A percentile compares a stretch with the other conserved stretches of the same genome.
phyloP scores from a whole-genome alignment of 2,113 vertebrate species.

The Sprattus sprattus region DNA sequence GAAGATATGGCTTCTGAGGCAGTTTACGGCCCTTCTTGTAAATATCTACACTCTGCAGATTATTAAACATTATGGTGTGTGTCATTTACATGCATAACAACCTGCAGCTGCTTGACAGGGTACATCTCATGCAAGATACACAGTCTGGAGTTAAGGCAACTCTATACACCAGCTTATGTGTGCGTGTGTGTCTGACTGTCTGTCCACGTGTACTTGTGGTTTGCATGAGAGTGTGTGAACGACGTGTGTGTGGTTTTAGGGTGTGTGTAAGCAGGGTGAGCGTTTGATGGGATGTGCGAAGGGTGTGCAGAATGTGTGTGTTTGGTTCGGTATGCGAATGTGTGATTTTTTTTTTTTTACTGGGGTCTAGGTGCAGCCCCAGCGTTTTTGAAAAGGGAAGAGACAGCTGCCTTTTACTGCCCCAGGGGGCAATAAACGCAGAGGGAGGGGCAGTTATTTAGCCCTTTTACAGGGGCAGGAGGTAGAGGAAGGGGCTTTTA shows the following conservation, averaged over 20 bases:
- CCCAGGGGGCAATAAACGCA: slow-evolving; percentile 74
- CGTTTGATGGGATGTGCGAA: slow-evolving; percentile 60
- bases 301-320: slow-evolving; percentile 59
- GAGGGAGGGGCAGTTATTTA: slow-evolving; percentile 72
- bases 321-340: slow-evolving; percentile 58
- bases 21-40: neutral
- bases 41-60: neutral
- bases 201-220: slow-evolving; percentile 6
- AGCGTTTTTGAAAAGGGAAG: slow-evolving; percentile 57
- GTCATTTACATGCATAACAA: neutral
- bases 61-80: neutral
- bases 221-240: slow-evolving; percentile 8
- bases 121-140: neutral
- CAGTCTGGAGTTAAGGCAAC: neutral
- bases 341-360: slow-evolving; percentile 53
- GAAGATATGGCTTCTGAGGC: neutral
- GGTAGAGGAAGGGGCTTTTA: slow-evolving; percentile 67
- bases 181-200: neutral
- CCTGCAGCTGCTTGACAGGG: neutral
- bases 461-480: slow-evolving; percentile 70
- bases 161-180: neutral
- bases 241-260: slow-evolving; percentile 54
- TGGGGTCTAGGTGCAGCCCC: slow-evolving; percentile 44
- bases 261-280: slow-evolving; percentile 54
- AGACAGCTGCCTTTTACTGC: slow-evolving; percentile 80